Base-by-base conservation (phyloP, 2,113 vertebrate species). In the Mormyrus lacerda region DNA sequence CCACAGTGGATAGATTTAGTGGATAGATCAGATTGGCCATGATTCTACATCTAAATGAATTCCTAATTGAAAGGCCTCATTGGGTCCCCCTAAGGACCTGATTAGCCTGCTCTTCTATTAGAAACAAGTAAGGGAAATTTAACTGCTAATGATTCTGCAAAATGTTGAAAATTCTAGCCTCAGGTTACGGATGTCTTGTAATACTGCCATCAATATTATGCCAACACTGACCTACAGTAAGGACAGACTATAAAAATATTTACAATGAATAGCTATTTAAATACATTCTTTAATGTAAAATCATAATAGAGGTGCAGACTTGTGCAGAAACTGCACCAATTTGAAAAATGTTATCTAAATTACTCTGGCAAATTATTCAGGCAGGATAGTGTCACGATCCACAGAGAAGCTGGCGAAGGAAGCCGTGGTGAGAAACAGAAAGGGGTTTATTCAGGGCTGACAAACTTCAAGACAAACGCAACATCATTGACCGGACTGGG, bases 141-240 rank as follows among this genome's bases (percentile, higher is more conserved):
- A 79, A 79, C 73, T 79, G 73, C 73, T 79, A 79, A 79, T 79
- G 73, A 79, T 79, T 79, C 35, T 42, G 31, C 73, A 79, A 79
- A 79, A 79, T 39, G 73, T 42, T 39, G 35, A 42, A 79, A 39
- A 39, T 79, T 79, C 31, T 79, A 79, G 73, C 73, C 73, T 79
- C 35, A 79, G 73, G 73, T 79, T 79, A 19, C 35, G 6, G 31
- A 79, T 79, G 73, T 79, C 73, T 79, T 79, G 11, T 79, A 79
- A 79, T 42, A 79, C 73, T 42, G 13, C 73, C 6, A 39, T 79
- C 73, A 79, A 79, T 42, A 79, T 42, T 79, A 19, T 79, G 73
- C 73, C 35, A 42, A 42, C 73, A 42, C 6, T 79, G 73, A 79
- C 35, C 73, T 79, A 79, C 35, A 79, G 31, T 79, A 79, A 79